Percentiles rank a stretch among this genome's conserved stretches.
Conservation (phyloP, 2,113 vertebrate species). For the Aegypius monachus region DNA sequence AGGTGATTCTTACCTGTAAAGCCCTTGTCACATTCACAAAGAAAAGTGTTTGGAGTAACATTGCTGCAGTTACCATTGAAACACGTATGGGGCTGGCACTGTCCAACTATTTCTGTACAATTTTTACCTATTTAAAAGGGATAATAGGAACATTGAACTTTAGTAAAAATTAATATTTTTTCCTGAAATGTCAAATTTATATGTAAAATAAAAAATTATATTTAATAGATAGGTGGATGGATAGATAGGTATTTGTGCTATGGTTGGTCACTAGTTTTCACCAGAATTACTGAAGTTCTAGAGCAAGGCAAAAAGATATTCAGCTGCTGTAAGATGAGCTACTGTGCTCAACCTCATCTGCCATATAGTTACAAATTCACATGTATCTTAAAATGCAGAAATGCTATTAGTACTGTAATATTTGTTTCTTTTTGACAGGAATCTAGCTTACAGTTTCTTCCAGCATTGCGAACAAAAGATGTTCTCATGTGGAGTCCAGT, state of each 20-base stretch:
- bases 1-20: conserved; percentile 73
- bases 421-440: neutral
- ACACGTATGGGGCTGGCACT: conserved; percentile 70
- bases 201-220: neutral
- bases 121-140: conserved; percentile 71
- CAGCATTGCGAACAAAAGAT: neutral
- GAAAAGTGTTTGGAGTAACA: conserved; percentile 68
- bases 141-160: neutral
- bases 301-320: neutral
- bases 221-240: neutral
- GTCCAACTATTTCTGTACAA: conserved; percentile 79
- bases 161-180: neutral
- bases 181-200: neutral
- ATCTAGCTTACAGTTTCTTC: neutral
- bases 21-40: conserved; percentile 71
- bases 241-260: neutral
- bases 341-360: neutral
- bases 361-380: neutral
- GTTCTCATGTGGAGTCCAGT: neutral
- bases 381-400: neutral
- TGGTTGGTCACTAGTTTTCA: accelerated
- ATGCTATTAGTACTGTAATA: neutral
- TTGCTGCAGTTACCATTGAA: conserved; percentile 72
- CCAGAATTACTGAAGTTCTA: neutral
- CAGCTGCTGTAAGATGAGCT: neutral